Evolutionary conservation across 2,113 vertebrate genomes (phyloP).

Genomic region (Thryonomys swinderianus): DNA sequence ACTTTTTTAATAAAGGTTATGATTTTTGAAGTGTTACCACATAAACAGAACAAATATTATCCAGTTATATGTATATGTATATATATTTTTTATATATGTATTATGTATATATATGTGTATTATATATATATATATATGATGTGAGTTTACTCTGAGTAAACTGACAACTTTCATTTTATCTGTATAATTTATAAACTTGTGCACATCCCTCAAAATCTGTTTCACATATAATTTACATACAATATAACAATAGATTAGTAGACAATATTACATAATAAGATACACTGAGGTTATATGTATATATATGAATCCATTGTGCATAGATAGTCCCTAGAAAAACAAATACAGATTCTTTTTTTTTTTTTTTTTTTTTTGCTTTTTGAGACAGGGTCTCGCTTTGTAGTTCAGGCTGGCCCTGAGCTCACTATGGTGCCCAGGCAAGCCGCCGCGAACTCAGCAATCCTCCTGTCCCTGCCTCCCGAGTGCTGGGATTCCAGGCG

Average conservation of each 20-base stretch:
- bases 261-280: background rate
- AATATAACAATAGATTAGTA: background rate
- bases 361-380: no score
- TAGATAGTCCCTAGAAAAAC: background rate
- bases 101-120: fast-evolving
- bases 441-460: no score
- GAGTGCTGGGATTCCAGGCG: no score
- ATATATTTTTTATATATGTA: no score
- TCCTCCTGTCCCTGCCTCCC: no score
- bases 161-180: background rate
- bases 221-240: background rate
- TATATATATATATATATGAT: background rate
- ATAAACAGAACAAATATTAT: background rate
- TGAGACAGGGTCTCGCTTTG: no score
- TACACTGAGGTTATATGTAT: background rate
- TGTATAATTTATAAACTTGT: background rate
- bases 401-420: no score
- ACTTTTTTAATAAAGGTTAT: slow-evolving; percentile 49
- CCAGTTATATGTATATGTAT: no score
- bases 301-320: background rate
- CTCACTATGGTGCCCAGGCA: no score
- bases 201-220: background rate
- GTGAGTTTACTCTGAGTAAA: background rate
- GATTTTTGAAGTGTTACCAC: slow-evolving; percentile 31
- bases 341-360: no score